Evolutionary conservation across 2,113 vertebrate species (phyloP), one percentile per base, ranked within the genome.

Genomic region (Chaenocephalus aceratus): DNA sequence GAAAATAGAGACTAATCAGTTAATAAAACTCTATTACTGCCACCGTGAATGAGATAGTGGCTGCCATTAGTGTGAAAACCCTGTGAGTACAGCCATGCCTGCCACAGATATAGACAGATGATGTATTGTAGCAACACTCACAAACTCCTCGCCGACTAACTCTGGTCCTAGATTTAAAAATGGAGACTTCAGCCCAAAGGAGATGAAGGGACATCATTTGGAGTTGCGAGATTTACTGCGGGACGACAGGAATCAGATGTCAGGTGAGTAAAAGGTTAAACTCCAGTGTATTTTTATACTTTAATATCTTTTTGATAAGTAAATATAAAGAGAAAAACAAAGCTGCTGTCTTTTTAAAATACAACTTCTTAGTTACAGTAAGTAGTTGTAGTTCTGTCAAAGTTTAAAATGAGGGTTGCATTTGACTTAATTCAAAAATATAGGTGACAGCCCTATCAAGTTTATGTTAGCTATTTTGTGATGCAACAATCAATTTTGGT

Each of bases 1-100:
- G 90, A 86, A 92, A 90, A 88, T 91, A 81, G 87, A 90, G 83
- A 84, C 85, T 86, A 91, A 92, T 90, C 85, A 86, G 82, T 91
- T 91, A 83, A 89, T 90, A 89, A 91, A 89, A 88, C 70, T 86
- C 77, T 77, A 84, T 90, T 84, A 88, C 61, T 83, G 83, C 83
- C 70, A 59, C 60, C 26, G 71, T 78, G 86, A 90, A 76, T 61
- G 75, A 87, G 81, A 79, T 60, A 72, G 59, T 57, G 67, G 77
- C 72, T 73, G 81, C 57, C 74, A 87, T 83, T 83, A 88, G 70
- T 9, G 79, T 74, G 71, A 70, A 79, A 63, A 79, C 30, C 52
- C 63, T 76, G 49, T 77, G 68, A 82, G 56, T 66, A 69, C 66
- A 66, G 77, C 23, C 9, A 41, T 6, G 10, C 34, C 72, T 80